Evolutionary conservation across 37 sponge, comb jelly and placozoan species (phyloP).

Genomic region (Petrosia ficiformis): DNA sequence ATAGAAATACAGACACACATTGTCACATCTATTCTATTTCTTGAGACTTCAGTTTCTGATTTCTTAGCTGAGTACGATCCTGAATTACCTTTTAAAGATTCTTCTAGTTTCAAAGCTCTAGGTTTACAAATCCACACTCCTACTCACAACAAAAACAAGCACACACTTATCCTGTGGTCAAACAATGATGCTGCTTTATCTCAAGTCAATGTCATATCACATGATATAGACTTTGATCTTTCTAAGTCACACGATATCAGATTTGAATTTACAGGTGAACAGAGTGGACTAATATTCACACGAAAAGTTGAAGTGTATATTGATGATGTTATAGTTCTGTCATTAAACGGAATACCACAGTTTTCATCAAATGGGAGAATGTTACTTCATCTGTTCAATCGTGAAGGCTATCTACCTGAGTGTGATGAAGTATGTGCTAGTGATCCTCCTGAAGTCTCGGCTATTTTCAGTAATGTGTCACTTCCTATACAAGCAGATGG

Average conservation of each 20-base stretch:
- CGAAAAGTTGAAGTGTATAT: conserved; percentile 26
- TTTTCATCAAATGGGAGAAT: conserved; percentile 25
- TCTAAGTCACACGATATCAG: conserved; percentile 20
- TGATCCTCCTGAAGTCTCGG: conserved; percentile 37
- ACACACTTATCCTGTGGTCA: conserved; percentile 48
- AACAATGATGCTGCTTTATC: conserved; percentile 1
- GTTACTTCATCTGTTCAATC: conserved; percentile 53
- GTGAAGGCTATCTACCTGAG: conserved; percentile 37
- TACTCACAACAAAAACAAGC: conserved; percentile 1
- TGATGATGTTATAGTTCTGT: conserved; percentile 35
- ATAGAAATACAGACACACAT: conserved; percentile 13
- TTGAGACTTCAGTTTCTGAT: conserved; percentile 15
- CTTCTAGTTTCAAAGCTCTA: conserved; percentile 29
- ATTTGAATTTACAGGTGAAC: conserved; percentile 34
- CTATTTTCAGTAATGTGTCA: conserved; percentile 47
- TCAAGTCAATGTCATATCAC: conserved; percentile 4
- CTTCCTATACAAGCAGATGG: conserved; percentile 13
- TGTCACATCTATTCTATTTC: conserved; percentile 59
- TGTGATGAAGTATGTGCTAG: neutral
- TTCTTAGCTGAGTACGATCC: conserved; percentile 39
- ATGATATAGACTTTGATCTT: conserved; percentile 37
- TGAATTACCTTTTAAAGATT: neutral
- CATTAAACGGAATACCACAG: conserved; percentile 47
- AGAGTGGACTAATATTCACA: conserved; percentile 7
- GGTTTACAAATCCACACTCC: conserved; percentile 51